These are phyloP conservation scores for Myzus persicae DNA, from an alignment of 1,140 invertebrate genomes.

Conservation along the genomic window DNA sequence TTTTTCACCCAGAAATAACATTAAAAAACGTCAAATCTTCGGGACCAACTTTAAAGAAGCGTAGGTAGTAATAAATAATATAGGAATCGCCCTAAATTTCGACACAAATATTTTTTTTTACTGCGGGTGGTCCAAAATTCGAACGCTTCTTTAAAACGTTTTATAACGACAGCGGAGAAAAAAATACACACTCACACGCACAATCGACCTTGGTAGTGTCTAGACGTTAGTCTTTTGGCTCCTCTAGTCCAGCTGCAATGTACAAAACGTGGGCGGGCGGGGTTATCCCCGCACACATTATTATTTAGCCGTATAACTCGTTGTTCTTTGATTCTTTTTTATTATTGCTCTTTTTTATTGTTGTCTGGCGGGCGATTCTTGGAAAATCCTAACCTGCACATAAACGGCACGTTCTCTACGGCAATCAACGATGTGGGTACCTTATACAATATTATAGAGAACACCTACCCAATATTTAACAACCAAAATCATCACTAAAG, in stretches of 20 bases:
- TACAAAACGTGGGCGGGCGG: not conserved
- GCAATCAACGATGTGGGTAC: not conserved
- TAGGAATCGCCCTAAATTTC: not conserved
- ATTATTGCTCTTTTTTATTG: constrained; percentile 37
- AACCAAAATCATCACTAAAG: not conserved
- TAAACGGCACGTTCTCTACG: not conserved
- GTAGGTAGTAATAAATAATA: not conserved
- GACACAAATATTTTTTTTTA: not conserved
- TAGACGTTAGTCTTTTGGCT: constrained; percentile 38
- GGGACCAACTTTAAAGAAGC: not conserved
- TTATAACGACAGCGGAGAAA: not conserved
- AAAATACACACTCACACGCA: not conserved
- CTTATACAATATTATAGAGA: not conserved
- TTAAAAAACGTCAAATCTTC: not conserved
- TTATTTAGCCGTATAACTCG: constrained; percentile 46
- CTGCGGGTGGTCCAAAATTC: not conserved
- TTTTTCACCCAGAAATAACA: not conserved
- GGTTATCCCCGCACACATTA: not conserved
- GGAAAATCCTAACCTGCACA: not conserved
- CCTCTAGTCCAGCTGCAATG: constrained; percentile 18
- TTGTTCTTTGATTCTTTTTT: constrained; percentile 36
- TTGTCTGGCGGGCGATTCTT: constrained; percentile 22
- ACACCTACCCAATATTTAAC: not conserved
- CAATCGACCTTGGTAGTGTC: constrained; percentile 7
- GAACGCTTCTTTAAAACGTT: constrained; percentile 8